Evolutionary conservation across 2,113 vertebrate genomes (phyloP).

Genomic region (Tragelaphus imberbis): DNA sequence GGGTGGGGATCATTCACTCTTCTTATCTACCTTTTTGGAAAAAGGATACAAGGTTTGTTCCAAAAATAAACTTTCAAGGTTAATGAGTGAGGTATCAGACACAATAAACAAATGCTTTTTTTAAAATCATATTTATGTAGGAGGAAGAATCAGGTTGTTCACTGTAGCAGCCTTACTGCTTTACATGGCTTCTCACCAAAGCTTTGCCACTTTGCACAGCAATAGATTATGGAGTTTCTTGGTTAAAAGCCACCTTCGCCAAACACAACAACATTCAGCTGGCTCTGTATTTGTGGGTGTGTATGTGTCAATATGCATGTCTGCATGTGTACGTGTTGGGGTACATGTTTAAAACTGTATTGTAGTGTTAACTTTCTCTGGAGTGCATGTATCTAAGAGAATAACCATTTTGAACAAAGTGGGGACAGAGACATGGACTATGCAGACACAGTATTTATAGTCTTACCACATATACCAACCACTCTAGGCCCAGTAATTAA

Average conservation of each 20-base stretch:
- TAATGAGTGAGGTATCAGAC: background rate
- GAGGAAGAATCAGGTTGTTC: background rate
- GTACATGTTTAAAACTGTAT: slow-evolving; percentile 19
- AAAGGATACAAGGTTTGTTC: background rate
- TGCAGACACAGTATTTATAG: slow-evolving; percentile 7
- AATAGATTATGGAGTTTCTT: background rate
- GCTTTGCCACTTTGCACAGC: background rate
- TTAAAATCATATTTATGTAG: background rate
- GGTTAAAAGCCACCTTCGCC: background rate
- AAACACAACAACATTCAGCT: background rate
- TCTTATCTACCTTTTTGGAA: background rate
- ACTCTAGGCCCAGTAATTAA: slow-evolving; percentile 25
- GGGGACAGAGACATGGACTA: background rate
- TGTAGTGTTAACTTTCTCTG: background rate
- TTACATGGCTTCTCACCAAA: background rate
- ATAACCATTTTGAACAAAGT: slow-evolving; percentile 29
- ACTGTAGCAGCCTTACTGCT: background rate
- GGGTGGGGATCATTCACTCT: background rate
- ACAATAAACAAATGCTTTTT: background rate
- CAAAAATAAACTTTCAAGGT: slow-evolving; percentile 7
- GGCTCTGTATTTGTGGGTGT: background rate
- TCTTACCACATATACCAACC: background rate
- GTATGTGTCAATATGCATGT: background rate
- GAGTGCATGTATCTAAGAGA: background rate
- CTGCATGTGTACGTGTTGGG: background rate